Evolutionary conservation across 2,888 invertebrate species (phyloP).

Genomic region (Mactromeris polynyma): DNA sequence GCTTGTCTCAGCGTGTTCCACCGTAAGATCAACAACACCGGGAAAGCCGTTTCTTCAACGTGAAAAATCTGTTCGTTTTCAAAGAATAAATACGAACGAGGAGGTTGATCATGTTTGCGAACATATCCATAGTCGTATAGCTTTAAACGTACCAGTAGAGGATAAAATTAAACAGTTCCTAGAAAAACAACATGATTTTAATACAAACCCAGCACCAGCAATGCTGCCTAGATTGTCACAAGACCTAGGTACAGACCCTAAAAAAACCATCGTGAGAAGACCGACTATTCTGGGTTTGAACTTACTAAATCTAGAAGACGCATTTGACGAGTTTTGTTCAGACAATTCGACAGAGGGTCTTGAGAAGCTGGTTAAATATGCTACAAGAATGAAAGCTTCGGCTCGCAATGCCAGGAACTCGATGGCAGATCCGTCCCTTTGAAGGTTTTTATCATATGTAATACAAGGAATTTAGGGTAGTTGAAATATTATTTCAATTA

Average conservation of each 20-base stretch:
- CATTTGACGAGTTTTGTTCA: slow-evolving; percentile 77
- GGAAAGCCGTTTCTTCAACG: slow-evolving; percentile 52
- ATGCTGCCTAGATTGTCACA: not conserved
- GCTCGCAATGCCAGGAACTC: slow-evolving; percentile 71
- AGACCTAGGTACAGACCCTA: slow-evolving; percentile 15
- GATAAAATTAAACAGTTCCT: slow-evolving; percentile 67
- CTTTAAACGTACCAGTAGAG: slow-evolving; percentile 33
- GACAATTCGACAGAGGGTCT: slow-evolving; percentile 70
- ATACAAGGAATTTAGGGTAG: no score
- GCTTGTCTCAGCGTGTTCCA: slow-evolving; percentile 22
- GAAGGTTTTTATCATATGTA: no score
- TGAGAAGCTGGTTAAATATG: slow-evolving; percentile 73
- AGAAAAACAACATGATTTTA: slow-evolving; percentile 65
- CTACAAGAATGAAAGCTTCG: slow-evolving; percentile 75
- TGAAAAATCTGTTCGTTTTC: slow-evolving; percentile 71
- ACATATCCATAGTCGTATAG: slow-evolving; percentile 1
- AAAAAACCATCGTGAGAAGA: slow-evolving; percentile 47
- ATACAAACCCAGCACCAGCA: slow-evolving; percentile 39
- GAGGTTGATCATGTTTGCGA: not conserved
- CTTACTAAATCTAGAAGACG: slow-evolving; percentile 67
- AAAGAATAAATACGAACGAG: not conserved
- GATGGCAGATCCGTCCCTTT: slow-evolving; percentile 71
- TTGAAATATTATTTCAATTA: no score
- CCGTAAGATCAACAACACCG: slow-evolving; percentile 30
- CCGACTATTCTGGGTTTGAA: slow-evolving; percentile 59